phyloP scores from a whole-genome alignment of 2,888 invertebrate species.

The Ypsolopha sequella region DNA sequence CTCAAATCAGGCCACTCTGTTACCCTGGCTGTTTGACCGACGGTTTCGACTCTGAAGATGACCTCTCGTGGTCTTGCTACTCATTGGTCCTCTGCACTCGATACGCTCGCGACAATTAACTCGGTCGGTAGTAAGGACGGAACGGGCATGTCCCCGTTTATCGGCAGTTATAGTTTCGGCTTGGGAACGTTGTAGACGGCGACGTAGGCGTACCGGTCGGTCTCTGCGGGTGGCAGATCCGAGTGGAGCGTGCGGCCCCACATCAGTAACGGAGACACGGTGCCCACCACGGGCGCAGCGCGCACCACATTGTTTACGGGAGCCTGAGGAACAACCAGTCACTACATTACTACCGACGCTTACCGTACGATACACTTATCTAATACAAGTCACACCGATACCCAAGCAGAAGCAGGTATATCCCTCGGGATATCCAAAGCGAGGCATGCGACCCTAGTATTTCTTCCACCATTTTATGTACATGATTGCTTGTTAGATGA shows the following conservation, averaged over 20 bases:
- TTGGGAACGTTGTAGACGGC: slow-evolving; percentile 25
- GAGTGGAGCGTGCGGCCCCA: slow-evolving; percentile 64
- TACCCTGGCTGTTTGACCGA: too few relatives aligned
- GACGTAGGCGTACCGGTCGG: slow-evolving; percentile 45
- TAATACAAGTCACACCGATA: background rate
- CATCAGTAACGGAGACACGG: slow-evolving; percentile 58
- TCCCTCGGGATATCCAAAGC: background rate
- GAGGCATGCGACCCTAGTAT: background rate
- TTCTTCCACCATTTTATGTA: background rate
- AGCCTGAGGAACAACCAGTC: slow-evolving; percentile 25
- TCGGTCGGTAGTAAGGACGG: background rate
- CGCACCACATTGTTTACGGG: slow-evolving; percentile 50
- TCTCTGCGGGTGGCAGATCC: slow-evolving; percentile 38
- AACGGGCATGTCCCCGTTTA: background rate
- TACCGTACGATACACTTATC: slow-evolving; percentile 10
- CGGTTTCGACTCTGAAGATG: too few relatives aligned
- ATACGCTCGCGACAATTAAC: background rate
- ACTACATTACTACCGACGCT: slow-evolving; percentile 5
- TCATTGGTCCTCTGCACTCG: background rate
- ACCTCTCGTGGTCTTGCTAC: background rate
- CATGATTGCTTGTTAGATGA: slow-evolving; percentile 14
- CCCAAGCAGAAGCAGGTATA: background rate
- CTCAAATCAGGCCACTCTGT: too few relatives aligned
- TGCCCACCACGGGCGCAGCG: slow-evolving; percentile 65
- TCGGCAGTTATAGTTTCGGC: background rate